phyloP scores from a whole-genome alignment of 1,140 invertebrate genomes.

The Antheraea pernyi region DNA sequence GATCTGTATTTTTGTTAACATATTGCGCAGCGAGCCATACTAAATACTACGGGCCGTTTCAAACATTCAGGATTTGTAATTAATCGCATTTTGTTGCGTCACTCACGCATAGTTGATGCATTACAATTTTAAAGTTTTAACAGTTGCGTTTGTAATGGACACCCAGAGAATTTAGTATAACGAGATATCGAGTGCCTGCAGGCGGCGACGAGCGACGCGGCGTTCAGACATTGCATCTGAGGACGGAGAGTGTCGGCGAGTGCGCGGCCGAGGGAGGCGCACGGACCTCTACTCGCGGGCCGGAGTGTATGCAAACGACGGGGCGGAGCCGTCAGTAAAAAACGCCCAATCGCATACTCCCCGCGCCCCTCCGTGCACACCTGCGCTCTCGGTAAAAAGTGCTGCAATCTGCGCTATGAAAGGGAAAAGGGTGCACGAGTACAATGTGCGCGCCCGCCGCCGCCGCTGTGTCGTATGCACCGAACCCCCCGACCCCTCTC shows the following conservation, averaged over 20 bases:
- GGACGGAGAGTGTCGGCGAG: conserved; percentile 3
- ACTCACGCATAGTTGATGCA: too few relatives aligned
- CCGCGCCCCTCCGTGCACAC: conserved; percentile 22
- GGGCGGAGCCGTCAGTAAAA: conserved; percentile 39
- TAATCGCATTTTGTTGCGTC: too few relatives aligned
- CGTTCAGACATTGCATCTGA: too few relatives aligned
- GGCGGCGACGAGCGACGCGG: too few relatives aligned
- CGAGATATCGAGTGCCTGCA: too few relatives aligned
- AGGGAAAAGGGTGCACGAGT: conserved; percentile 35
- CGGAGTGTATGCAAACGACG: conserved; percentile 41
- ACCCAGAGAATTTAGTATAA: too few relatives aligned
- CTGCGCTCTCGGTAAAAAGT: conserved; percentile 28
- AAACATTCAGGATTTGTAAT: too few relatives aligned
- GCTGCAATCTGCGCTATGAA: conserved; percentile 40
- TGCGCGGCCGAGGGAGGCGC: conserved; percentile 6
- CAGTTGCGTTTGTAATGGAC: too few relatives aligned
- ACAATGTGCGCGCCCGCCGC: conserved; percentile 17
- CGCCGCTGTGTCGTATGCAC: conserved; percentile 31
- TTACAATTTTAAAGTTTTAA: too few relatives aligned
- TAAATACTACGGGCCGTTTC: too few relatives aligned
- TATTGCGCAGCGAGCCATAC: too few relatives aligned
- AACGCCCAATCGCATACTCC: conserved; percentile 36
- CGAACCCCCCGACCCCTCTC: neutral
- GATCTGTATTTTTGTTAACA: too few relatives aligned
- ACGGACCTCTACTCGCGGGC: conserved; percentile 7